phyloP scores from a whole-genome alignment of 2,888 invertebrate species.

The Hydrotaea diabolus region DNA sequence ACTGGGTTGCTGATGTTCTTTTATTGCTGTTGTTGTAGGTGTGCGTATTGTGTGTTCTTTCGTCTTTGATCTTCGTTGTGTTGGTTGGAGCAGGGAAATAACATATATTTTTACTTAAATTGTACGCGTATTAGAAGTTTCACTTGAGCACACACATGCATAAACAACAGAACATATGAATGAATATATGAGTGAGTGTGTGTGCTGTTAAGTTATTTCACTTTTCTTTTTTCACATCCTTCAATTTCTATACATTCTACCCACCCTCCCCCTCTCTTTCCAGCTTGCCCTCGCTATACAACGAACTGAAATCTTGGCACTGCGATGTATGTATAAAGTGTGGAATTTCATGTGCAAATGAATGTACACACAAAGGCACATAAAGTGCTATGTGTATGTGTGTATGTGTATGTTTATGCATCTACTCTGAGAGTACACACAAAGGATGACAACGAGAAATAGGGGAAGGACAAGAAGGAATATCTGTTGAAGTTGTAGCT shows the following conservation, averaged over 20 bases:
- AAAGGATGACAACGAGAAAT: constrained; percentile 21
- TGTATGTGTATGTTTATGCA: constrained; percentile 27
- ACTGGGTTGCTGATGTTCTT: constrained; percentile 4
- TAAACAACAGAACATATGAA: neutral
- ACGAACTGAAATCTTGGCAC: neutral
- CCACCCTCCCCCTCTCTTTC: neutral
- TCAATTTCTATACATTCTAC: neutral
- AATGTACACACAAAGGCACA: constrained; percentile 1
- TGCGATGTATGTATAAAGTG: constrained; percentile 3
- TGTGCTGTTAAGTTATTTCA: constrained; percentile 33
- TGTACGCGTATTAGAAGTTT: constrained; percentile 9
- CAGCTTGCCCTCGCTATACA: neutral
- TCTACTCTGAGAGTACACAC: constrained; percentile 1
- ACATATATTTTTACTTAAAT: constrained; percentile 30
- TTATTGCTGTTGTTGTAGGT: neutral
- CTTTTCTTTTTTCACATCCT: constrained; percentile 23
- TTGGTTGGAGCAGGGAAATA: constrained; percentile 16
- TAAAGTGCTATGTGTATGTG: neutral
- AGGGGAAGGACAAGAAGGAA: constrained; percentile 26
- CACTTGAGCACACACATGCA: constrained; percentile 1
- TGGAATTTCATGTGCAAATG: neutral
- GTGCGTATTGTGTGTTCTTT: neutral
- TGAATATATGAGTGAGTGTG: neutral
- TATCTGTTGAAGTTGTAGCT: constrained; percentile 41
- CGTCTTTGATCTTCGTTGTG: constrained; percentile 25